Evolutionary conservation across 2,888 invertebrate genomes (phyloP).

Genomic region (Brassicogethes aeneus): DNA sequence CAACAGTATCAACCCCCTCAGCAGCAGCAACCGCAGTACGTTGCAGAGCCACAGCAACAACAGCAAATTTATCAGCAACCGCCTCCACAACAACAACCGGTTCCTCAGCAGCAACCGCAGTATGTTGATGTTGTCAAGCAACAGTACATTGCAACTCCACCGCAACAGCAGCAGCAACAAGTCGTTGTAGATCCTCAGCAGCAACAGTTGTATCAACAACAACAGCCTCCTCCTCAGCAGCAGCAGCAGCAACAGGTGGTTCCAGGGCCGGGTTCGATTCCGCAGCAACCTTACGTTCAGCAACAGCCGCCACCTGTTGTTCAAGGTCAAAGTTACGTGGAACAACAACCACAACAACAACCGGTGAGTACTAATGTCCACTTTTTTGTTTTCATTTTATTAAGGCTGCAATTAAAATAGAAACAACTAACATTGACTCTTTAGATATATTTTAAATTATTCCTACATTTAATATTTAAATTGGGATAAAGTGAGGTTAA

Average conservation of each 20-base stretch:
- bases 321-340: not conserved
- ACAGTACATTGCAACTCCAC: slow-evolving; percentile 18
- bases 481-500: too few relatives aligned
- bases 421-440: too few relatives aligned
- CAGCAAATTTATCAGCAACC: slow-evolving; percentile 10
- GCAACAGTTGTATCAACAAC: slow-evolving; percentile 24
- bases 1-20: slow-evolving; percentile 9
- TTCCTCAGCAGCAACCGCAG: slow-evolving; percentile 18
- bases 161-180: slow-evolving; percentile 13
- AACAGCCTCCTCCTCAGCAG: slow-evolving; percentile 25
- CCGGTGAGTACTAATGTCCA: too few relatives aligned
- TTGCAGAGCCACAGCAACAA: slow-evolving; percentile 14
- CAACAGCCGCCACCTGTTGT: slow-evolving; percentile 5
- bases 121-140: slow-evolving; percentile 25
- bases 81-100: slow-evolving; percentile 11
- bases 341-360: slow-evolving; percentile 12
- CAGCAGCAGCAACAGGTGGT: slow-evolving; percentile 12
- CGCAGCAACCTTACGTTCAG: slow-evolving; percentile 4
- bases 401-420: too few relatives aligned
- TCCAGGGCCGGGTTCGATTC: not conserved
- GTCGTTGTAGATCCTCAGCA: slow-evolving; percentile 7
- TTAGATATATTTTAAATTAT: too few relatives aligned
- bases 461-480: too few relatives aligned
- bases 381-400: too few relatives aligned
- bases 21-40: slow-evolving; percentile 12